Evolutionary conservation across 2,888 invertebrate genomes (phyloP), one percentile per base, ranked within the genome.

Genomic region (Yponomeuta plumbellus): DNA sequence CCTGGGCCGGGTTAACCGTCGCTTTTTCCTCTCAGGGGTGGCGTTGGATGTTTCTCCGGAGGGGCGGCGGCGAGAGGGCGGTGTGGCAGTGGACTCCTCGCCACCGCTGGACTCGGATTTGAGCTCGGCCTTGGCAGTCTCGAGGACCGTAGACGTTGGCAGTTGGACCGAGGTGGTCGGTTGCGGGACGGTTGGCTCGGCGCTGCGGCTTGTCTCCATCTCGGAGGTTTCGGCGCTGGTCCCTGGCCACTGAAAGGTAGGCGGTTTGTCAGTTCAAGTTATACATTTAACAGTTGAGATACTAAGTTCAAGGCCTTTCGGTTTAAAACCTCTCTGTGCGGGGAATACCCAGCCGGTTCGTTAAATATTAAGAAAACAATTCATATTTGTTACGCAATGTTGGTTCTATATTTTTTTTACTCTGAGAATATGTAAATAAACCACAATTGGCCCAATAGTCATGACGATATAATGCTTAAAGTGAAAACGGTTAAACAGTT

Each of bases 11-110:
- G 89, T 89, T 72, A 91, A 84, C 67, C 92, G 87, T 23, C 92
- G 85, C 75, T 89, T 89, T 80, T 91, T 91, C 71, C 89, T 85
- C 66, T 90, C 91, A 61, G 90, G 91, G 44, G 91, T 86, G 71
- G 72, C 72, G 67, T 71, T 71, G 40, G 75, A 70, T 67, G 80
- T 76, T 76, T 85, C 84, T 64, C 83, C 82, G 8, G 89, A 85
- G 63, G 86, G 86, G 66, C 89, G 81, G 69, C 89, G 88, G 13
- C 88, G 81, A 34, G 82, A 70, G 20, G 85, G 81, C 70, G 88
- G 84, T 21, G 83, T 81, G 62, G 71, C 70, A 57, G 69, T 70
- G 66, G 67, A 61, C 34, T 68, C 69, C 61, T 66, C 66, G 8
- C 78, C 75, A 56, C 72, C 67, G 57, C 76, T 79, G 8, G 70